These are phyloP conservation scores for Glaucidium brasilianum DNA, from an alignment of 2,113 vertebrate genomes.

Conservation along the genomic window DNA sequence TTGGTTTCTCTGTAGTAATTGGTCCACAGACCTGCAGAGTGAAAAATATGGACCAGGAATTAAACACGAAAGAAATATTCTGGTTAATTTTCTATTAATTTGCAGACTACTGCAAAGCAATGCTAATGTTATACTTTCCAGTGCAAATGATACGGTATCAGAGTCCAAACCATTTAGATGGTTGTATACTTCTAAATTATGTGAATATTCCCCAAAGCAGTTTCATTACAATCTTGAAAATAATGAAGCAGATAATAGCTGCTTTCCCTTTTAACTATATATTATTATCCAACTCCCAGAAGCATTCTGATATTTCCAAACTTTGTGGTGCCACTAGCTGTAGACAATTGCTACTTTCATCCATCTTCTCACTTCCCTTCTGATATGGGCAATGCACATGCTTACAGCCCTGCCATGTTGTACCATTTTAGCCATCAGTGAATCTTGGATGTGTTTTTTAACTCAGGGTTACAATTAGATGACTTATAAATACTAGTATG, in stretches of 20 bases:
- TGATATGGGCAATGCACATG: not conserved
- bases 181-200: not conserved
- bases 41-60: not conserved
- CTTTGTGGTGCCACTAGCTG: not conserved
- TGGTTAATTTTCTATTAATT: not conserved
- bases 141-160: fast-evolving
- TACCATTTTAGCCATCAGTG: not conserved
- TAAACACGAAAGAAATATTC: not conserved
- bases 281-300: not conserved
- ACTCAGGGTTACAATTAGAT: not conserved
- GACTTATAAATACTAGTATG: not conserved
- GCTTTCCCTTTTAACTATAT: not conserved
- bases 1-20: not conserved
- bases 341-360: not conserved
- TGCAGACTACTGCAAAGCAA: not conserved
- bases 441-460: not conserved
- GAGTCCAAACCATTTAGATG: not conserved
- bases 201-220: not conserved
- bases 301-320: not conserved
- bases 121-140: not conserved
- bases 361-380: not conserved
- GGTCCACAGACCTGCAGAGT: not conserved
- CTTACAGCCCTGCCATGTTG: not conserved
- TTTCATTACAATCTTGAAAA: not conserved
- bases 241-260: not conserved